Base-by-base conservation (phyloP, 2,797 vertebrate genomes). In the Tiaroga cobitis region DNA sequence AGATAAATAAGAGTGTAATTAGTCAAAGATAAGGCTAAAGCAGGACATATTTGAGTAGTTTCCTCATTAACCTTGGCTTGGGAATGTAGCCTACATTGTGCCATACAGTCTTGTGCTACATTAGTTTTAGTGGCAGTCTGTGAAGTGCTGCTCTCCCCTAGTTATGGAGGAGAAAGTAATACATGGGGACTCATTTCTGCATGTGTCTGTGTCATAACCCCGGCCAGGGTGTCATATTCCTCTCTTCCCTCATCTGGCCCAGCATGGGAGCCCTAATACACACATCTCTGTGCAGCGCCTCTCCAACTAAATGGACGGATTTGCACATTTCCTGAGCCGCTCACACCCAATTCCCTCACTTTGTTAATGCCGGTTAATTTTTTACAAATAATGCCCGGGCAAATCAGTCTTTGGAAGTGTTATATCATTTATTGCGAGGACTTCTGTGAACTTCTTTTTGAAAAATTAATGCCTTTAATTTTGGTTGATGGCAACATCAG, bases 391-490 rank as follows among this genome's bases (percentile, higher is more conserved):
- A 96, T 96, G 96, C 96, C 97, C 96, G 94, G 94, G 97, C 95
- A 97, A 97, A 98, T 98, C 97, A 96, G 97, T 97, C 97, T 96
- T 95, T 94, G 95, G 96, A 97, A 98, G 97, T 97, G 97, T 96
- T 97, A 96, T 96, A 98, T 97, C 97, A 99, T 98, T 99, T 98
- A 98, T 97, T 97, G 96, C 95, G 95, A 96, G 95, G 96, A 97
- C 97, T 99, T 98, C 93, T 95, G 95, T 97, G 96, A 99, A 98
- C 96, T 98, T 95, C 92, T 92, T 91, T 83, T 96, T 98, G 97
- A 99, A 98, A 99, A 99, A 99, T 99, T 97, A 99, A 99, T 98
- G 97, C 97, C 96, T 98, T 99, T 99, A 99, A 99, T 99, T 99
- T 99, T 98, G 96, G 96, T 99, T 99, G 98, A 99, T 99, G 98